Conservation (phyloP, 2,888 invertebrate species). For the Drosophila bunnanda region DNA sequence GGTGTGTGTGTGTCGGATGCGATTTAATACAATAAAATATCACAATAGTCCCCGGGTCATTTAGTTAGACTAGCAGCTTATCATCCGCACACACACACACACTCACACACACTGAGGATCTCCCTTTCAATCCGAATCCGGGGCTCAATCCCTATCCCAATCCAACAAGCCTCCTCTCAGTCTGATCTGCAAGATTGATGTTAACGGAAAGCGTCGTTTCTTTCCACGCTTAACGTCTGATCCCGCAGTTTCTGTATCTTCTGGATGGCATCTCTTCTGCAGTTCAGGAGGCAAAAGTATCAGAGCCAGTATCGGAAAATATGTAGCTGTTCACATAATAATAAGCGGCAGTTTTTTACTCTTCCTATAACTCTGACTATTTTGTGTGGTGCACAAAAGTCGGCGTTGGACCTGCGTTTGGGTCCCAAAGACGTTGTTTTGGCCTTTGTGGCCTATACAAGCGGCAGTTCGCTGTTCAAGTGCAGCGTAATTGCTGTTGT, state of each 20-base stretch:
- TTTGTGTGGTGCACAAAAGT: slow-evolving; percentile 59
- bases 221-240: slow-evolving; percentile 44
- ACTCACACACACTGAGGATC: slow-evolving; percentile 9
- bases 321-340: too few relatives aligned
- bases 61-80: slow-evolving; percentile 83
- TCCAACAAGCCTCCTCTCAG: slow-evolving; percentile 47
- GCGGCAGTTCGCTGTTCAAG: slow-evolving; percentile 35
- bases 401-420: slow-evolving; percentile 17
- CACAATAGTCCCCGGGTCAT: slow-evolving; percentile 84
- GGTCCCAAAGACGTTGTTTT: slow-evolving; percentile 39
- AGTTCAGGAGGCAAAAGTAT: slow-evolving; percentile 11
- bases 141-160: neutral
- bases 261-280: slow-evolving; percentile 14
- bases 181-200: slow-evolving; percentile 82
- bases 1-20: slow-evolving; percentile 77
- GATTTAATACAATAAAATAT: slow-evolving; percentile 84
- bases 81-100: slow-evolving; percentile 57
- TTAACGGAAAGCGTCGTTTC: slow-evolving; percentile 84
- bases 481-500: slow-evolving; percentile 56
- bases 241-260: slow-evolving; percentile 31
- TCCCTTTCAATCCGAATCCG: slow-evolving; percentile 13
- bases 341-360: too few relatives aligned
- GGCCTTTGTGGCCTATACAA: slow-evolving; percentile 35
- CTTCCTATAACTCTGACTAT: slow-evolving; percentile 37
- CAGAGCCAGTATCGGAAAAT: neutral